Evolutionary conservation across 2,797 vertebrate genomes (phyloP).

Genomic region (Anableps anableps): DNA sequence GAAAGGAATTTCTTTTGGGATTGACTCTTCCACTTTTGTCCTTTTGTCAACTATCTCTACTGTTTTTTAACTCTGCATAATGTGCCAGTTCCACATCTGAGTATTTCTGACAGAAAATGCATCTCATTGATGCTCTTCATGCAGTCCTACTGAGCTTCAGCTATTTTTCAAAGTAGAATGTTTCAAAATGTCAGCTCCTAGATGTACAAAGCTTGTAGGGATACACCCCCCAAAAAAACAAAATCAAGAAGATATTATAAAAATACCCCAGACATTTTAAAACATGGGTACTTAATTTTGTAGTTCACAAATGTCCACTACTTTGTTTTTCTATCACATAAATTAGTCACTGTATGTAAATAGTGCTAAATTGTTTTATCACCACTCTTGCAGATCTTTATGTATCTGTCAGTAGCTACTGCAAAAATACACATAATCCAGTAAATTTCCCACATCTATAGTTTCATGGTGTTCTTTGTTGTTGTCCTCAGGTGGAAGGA

Average conservation of each 20-base stretch:
- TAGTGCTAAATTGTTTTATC: neutral
- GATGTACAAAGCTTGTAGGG: neutral
- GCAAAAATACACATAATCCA: neutral
- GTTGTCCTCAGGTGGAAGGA: slow-evolving; percentile 88
- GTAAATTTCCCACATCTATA: neutral
- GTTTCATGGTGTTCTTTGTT: neutral
- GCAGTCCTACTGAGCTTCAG: neutral
- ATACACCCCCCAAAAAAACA: neutral
- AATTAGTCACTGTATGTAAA: neutral
- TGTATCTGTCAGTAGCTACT: neutral
- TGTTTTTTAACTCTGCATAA: neutral
- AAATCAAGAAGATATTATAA: too few relatives aligned
- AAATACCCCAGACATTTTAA: neutral
- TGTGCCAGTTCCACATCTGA: neutral
- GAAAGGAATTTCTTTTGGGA: too few relatives aligned
- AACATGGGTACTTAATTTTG: neutral
- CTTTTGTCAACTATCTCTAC: too few relatives aligned
- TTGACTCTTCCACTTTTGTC: too few relatives aligned
- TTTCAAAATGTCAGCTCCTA: neutral
- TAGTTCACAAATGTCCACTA: neutral
- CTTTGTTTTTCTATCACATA: neutral
- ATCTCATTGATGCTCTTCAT: neutral
- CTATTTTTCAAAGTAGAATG: neutral
- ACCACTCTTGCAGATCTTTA: neutral
- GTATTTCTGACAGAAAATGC: neutral